phyloP scores from a whole-genome alignment of 2,797 vertebrate species.

The Tachyglossus aculeatus region DNA sequence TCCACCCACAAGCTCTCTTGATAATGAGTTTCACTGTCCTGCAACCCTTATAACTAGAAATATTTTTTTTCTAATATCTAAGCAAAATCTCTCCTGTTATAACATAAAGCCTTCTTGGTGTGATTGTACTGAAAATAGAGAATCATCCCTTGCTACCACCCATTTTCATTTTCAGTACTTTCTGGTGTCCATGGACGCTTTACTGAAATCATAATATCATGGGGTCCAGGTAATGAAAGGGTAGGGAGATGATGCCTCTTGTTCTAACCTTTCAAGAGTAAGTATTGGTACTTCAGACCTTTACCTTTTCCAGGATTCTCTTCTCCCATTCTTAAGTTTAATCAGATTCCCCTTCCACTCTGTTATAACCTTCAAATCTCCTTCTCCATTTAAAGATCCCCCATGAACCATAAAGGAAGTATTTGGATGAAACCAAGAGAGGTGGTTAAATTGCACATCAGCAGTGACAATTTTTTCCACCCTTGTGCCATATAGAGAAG shows the following conservation, averaged over 20 bases:
- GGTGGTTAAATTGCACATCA: not conserved
- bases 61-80: slow-evolving; percentile 34
- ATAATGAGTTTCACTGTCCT: too few species aligned
- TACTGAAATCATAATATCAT: slow-evolving; percentile 12
- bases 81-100: slow-evolving; percentile 56
- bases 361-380: slow-evolving; percentile 41
- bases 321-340: slow-evolving; percentile 27
- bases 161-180: slow-evolving; percentile 26
- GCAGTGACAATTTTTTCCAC: slow-evolving; percentile 30
- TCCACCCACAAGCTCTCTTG: too few species aligned
- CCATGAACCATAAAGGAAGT: not conserved
- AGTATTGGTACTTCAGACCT: not conserved
- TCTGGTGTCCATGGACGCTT: slow-evolving; percentile 7
- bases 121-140: slow-evolving; percentile 28
- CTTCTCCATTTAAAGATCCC: not conserved
- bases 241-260: not conserved
- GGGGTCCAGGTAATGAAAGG: not conserved
- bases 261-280: slow-evolving; percentile 7
- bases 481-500: slow-evolving; percentile 13
- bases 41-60: too few species aligned
- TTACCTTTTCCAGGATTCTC: not conserved
- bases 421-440: not conserved
- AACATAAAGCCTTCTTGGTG: slow-evolving; percentile 55
- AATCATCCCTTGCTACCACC: slow-evolving; percentile 19
- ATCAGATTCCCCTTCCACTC: slow-evolving; percentile 19